phyloP scores from a whole-genome alignment of 2,888 invertebrate species.

The Netelia melanura region DNA sequence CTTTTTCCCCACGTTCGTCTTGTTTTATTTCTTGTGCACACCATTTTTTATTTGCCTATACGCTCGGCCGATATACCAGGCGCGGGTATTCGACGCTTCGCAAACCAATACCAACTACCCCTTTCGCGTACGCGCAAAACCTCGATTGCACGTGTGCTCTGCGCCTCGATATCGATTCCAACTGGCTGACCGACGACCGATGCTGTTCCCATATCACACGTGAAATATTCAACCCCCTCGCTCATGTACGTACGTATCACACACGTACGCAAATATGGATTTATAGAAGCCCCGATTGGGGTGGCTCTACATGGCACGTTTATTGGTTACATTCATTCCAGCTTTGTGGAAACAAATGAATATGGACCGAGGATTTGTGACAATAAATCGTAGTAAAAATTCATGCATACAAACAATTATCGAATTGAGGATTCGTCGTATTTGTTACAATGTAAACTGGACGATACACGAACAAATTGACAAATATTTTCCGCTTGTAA shows the following conservation, averaged over 20 bases:
- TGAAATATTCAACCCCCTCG: background rate
- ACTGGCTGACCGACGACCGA: background rate
- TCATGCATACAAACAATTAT: too few species aligned
- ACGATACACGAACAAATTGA: too few species aligned
- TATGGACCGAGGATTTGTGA: too few species aligned
- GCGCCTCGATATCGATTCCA: conserved; percentile 42
- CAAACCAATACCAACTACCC: conserved; percentile 44
- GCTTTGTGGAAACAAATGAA: too few species aligned
- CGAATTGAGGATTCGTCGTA: too few species aligned
- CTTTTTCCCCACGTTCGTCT: conserved; percentile 57
- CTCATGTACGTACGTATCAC: background rate
- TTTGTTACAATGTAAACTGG: too few species aligned
- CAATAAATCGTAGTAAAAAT: too few species aligned
- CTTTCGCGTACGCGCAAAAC: conserved; percentile 68
- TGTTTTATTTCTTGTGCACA: conserved; percentile 17
- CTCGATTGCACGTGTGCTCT: conserved; percentile 63
- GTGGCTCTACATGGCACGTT: too few species aligned
- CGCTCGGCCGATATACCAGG: conserved; percentile 32
- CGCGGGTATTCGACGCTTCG: conserved; percentile 69
- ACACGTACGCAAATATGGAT: background rate
- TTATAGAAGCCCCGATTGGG: background rate
- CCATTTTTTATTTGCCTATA: conserved; percentile 22
- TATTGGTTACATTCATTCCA: too few species aligned
- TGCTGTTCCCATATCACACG: conserved; percentile 47
- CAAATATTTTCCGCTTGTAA: too few species aligned